Conservation (phyloP, 1,140 invertebrate species). For the Bradynema listronoti region DNA sequence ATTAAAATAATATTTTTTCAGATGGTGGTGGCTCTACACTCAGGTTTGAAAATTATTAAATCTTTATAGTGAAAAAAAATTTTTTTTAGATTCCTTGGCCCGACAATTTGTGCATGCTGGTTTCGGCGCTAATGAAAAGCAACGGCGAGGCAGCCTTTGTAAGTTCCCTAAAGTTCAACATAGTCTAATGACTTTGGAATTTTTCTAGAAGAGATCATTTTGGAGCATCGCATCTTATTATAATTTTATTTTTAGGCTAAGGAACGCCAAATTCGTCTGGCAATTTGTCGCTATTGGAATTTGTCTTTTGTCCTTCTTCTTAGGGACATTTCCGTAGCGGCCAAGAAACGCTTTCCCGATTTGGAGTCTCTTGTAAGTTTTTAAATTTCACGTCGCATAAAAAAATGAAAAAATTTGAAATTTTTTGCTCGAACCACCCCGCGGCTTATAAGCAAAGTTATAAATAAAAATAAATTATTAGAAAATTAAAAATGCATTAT, state of each 20-base stretch:
- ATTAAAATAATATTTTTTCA: not conserved
- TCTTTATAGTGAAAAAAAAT: no score
- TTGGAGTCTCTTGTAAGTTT: constrained; percentile 71
- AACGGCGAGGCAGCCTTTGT: not conserved
- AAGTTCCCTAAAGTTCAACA: not conserved
- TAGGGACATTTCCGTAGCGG: constrained; percentile 17
- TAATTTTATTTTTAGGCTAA: constrained; percentile 2
- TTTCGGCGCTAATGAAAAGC: not conserved
- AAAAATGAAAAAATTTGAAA: no score
- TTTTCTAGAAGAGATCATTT: not conserved
- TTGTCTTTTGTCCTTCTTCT: constrained; percentile 20
- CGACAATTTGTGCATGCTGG: constrained; percentile 7
- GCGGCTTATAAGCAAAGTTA: no score
- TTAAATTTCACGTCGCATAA: no score
- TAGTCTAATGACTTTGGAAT: not conserved
- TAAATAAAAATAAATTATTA: no score
- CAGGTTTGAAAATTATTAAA: no score
- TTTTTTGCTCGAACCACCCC: no score
- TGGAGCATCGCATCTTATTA: not conserved
- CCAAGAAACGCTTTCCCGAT: constrained; percentile 85
- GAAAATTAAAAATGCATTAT: no score
- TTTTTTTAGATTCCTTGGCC: constrained; percentile 12
- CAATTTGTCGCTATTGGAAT: constrained; percentile 25
- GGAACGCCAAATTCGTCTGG: constrained; percentile 7
- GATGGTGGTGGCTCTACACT: not conserved